A percentile compares a stretch with the other conserved stretches of the same genome.
phyloP scores from a whole-genome alignment of 1,140 invertebrate species.

The Thaumetopoea pityocampa region DNA sequence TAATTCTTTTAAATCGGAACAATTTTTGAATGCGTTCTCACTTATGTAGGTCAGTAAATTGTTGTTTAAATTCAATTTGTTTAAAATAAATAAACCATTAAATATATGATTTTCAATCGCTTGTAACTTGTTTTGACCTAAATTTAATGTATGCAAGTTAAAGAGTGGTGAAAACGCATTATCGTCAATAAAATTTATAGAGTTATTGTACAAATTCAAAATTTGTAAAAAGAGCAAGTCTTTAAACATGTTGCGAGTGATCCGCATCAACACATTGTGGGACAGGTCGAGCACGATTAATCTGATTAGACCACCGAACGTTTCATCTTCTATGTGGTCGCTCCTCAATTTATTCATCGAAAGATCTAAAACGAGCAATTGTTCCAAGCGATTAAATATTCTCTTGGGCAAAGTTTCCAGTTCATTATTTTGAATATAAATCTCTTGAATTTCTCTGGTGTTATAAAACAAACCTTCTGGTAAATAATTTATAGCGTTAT shows the following conservation, averaged over 20 bases:
- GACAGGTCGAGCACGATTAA: constrained; percentile 83
- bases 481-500: constrained; percentile 83
- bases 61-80: constrained; percentile 85
- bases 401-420: constrained; percentile 83
- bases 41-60: constrained; percentile 85
- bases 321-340: constrained; percentile 81
- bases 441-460: constrained; percentile 82
- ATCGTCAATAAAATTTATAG: constrained; percentile 84
- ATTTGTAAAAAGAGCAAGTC: constrained; percentile 90
- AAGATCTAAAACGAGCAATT: constrained; percentile 83
- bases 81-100: constrained; percentile 89
- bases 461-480: constrained; percentile 83
- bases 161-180: constrained; percentile 88
- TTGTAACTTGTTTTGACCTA: constrained; percentile 86
- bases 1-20: constrained; percentile 86
- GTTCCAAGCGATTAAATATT: constrained; percentile 81
- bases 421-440: constrained; percentile 85
- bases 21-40: constrained; percentile 88
- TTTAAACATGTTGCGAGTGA: constrained; percentile 84
- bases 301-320: constrained; percentile 82
- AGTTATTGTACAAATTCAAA: constrained; percentile 87
- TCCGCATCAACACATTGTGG: constrained; percentile 79
- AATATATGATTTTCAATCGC: constrained; percentile 85
- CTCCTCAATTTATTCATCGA: constrained; percentile 83
- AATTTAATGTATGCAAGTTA: constrained; percentile 87